These are phyloP conservation scores for Eurystomus gularis DNA, from an alignment of 2,113 vertebrate genomes.

Conservation along the genomic window DNA sequence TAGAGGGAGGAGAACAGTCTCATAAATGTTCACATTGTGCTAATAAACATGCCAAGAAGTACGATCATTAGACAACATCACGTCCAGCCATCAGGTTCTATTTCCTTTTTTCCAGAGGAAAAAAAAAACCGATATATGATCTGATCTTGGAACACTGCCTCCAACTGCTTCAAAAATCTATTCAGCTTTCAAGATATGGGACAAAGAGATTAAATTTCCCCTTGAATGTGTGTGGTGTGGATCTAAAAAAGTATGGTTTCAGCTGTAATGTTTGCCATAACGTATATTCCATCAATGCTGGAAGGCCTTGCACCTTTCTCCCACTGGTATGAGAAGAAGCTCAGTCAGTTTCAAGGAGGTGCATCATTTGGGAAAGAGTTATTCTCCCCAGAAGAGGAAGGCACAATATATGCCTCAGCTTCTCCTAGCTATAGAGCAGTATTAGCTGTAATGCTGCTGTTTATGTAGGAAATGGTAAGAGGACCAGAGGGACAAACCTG, in stretches of 20 bases:
- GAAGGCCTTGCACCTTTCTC: not conserved
- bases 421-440: not conserved
- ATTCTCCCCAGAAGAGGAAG: not conserved
- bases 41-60: constrained; percentile 25
- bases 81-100: not conserved
- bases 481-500: not conserved
- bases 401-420: not conserved
- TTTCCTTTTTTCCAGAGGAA: not conserved
- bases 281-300: not conserved
- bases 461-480: not conserved
- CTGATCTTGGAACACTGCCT: not conserved
- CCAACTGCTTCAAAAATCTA: not conserved
- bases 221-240: not conserved
- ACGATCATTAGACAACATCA: not conserved
- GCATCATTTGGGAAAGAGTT: not conserved
- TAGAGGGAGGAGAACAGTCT: not conserved
- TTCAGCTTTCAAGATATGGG: not conserved
- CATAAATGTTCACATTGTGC: not conserved
- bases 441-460: not conserved
- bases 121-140: not conserved
- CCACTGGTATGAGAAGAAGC: not conserved
- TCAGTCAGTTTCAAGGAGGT: not conserved
- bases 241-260: not conserved
- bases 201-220: not conserved
- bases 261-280: not conserved